Evolutionary conservation across 2,797 vertebrate genomes (phyloP), one percentile per base, ranked within the genome.

Genomic region (Lagocephalus sceleratus): DNA sequence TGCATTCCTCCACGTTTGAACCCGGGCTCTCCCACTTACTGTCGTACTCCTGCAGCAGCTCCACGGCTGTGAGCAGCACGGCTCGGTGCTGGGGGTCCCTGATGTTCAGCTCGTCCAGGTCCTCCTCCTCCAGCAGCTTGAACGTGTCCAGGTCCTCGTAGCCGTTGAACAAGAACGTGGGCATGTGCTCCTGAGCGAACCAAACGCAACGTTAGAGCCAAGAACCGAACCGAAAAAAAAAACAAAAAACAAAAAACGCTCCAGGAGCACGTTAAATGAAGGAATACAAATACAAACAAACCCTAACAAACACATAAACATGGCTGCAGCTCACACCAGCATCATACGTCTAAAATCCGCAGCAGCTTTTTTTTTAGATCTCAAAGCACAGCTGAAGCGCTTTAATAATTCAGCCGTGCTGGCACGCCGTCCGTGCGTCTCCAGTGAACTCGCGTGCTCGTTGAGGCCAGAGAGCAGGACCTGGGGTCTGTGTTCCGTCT

Each of bases 61-160:
- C 97, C 40, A 99, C 95, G 0, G 97, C 96, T 0, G 95, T 98
- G 83, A 99, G 87, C 49, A 99, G 93, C 23, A 96, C 92, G 0
- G 96, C 94, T 81, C 95, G 90, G 81, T 99, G 97, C 57, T 98
- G 93, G 21, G 96, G 96, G 76, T 99, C 95, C 57, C 73, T 88
- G 78, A 99, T 99, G 60, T 99, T 98, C 66, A 99, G 85, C 85
- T 99, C 97, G 19, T 98, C 95, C 83, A 99, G 82, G 81, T 99
- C 97, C 82, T 99, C 96, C 75, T 98, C 96, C 64, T 99, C 96
- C 73, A 99, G 88, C 71, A 99, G 82, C 79, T 98, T 98, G 77
- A 99, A 99, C 1, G 96, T 98, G 82, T 99, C 96, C 82, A 99
- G 72, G 75, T 99, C 97, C 85, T 99, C 97, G 49, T 99, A 99